Percentiles rank a stretch among this genome's conserved stretches.
phyloP scores from a whole-genome alignment of 2,888 invertebrate species.

The Nysson spinosus region DNA sequence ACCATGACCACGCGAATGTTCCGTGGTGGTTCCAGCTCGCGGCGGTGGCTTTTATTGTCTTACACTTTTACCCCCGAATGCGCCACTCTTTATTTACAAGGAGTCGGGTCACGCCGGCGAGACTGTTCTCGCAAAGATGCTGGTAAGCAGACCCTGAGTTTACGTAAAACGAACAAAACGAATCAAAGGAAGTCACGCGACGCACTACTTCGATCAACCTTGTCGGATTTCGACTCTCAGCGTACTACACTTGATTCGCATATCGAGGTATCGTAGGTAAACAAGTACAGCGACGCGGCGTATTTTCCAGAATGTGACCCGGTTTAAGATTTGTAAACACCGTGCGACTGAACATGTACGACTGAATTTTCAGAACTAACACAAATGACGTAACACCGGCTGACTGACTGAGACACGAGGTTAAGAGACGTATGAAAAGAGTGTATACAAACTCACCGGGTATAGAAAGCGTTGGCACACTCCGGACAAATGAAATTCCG shows the following conservation, averaged over 20 bases:
- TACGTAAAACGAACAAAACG: neutral
- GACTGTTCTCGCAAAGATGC: neutral
- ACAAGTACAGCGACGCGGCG: no score
- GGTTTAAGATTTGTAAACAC: no score
- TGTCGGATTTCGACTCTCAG: no score
- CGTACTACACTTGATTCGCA: no score
- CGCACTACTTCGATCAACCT: neutral
- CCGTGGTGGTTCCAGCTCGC: slow-evolving; percentile 63
- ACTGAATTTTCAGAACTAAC: no score
- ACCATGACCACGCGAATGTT: slow-evolving; percentile 55
- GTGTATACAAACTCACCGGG: slow-evolving; percentile 78
- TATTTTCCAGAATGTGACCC: no score
- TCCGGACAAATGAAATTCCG: slow-evolving; percentile 72
- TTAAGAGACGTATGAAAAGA: no score
- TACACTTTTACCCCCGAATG: slow-evolving; percentile 52
- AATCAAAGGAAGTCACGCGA: neutral
- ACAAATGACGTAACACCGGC: no score
- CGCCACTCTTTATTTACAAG: slow-evolving; percentile 41
- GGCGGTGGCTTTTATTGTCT: slow-evolving; percentile 67
- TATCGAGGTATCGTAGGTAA: no score
- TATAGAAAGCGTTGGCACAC: slow-evolving; percentile 74
- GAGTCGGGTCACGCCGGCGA: slow-evolving; percentile 18
- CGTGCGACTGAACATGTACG: no score
- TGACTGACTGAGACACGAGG: no score
- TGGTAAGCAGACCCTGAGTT: neutral